Percentiles rank a stretch among this genome's conserved stretches.
Evolutionary conservation across 1,140 invertebrate species (phyloP).

Genomic region (Nymphalis io): DNA sequence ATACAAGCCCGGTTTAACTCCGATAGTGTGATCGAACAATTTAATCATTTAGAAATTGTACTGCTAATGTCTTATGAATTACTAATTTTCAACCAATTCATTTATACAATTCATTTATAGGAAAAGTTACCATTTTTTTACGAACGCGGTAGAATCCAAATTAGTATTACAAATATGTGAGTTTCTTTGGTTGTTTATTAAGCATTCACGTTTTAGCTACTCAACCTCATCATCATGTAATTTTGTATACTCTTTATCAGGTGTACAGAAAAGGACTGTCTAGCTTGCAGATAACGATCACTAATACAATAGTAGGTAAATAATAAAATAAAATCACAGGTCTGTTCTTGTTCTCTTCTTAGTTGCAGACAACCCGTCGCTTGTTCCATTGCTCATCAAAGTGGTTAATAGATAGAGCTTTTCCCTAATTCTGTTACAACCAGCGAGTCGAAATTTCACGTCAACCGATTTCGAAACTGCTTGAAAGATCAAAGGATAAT

Average conservation of each 20-base stretch:
- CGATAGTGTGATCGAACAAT: constrained; percentile 1
- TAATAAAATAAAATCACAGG: too few species aligned
- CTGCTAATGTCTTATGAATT: neutral
- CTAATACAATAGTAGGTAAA: too few species aligned
- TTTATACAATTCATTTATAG: too few species aligned
- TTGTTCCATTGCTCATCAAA: constrained; percentile 48
- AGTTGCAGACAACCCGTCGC: constrained; percentile 19
- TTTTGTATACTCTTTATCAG: too few species aligned
- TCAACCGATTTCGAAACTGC: constrained; percentile 32
- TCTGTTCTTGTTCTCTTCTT: neutral
- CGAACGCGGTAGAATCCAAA: too few species aligned
- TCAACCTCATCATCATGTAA: too few species aligned
- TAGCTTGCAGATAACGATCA: too few species aligned
- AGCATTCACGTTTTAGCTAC: too few species aligned
- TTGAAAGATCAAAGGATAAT: constrained; percentile 52
- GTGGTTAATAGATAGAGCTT: constrained; percentile 37
- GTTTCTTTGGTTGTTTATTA: too few species aligned
- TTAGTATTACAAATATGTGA: too few species aligned
- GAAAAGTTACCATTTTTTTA: too few species aligned
- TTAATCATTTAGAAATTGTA: neutral
- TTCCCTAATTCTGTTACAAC: constrained; percentile 54
- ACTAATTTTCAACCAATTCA: neutral
- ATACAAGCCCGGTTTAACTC: neutral
- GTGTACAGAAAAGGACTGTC: too few species aligned
- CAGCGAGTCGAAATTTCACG: constrained; percentile 15